Base-by-base conservation (phyloP, 2,113 vertebrate species). In the Equus przewalskii region DNA sequence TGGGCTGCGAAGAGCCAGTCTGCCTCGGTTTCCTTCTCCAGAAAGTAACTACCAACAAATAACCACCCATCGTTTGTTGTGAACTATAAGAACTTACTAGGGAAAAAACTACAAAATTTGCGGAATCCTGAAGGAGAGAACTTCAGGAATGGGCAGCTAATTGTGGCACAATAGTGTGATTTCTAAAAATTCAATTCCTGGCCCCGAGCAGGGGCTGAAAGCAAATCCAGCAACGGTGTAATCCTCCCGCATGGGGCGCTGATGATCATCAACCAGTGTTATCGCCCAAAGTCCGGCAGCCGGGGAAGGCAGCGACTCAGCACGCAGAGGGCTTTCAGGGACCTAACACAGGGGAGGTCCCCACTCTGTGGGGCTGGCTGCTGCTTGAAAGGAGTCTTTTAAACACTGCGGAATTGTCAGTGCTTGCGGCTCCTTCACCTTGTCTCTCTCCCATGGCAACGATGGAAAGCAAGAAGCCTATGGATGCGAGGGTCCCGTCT, bases 11-110 rank as follows among this genome's bases (percentile, higher is more conserved):
- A 54, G 22, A 72, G 72, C 67, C 56, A 46, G 15, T 79, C 33
- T 26, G n/a, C 46, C 67, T 82, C 56, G 18, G 76, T 26, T 84
- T 87, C 75, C 58, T 96, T 80, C 64, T 73, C 91, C 33, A 28
- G 41, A 91, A 60, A 94, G 82, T 58, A 81, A 94, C 89, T 44
- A 93, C 70, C 95, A 96, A 86, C 78, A 91, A 96, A 92, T 69
- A 92, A 72, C 22, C 19, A 65, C 60, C 7, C 11, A 58, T 2
- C 85, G n/a, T 83, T 95, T 81, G 72, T 89, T 89, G 73, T 56
- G 60, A 78, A 72, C 60, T n/a, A 56, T 9, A 85, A 81, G 51
- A n/a, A 64, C 60, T 95, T 87, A 56, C 9, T 41, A 41, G 41
- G 51, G 28, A 22, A 15, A 44, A 69, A 79, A 51, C 30, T 44